phyloP scores from a whole-genome alignment of 1,140 invertebrate species.

The Drosophila tsacasi region DNA sequence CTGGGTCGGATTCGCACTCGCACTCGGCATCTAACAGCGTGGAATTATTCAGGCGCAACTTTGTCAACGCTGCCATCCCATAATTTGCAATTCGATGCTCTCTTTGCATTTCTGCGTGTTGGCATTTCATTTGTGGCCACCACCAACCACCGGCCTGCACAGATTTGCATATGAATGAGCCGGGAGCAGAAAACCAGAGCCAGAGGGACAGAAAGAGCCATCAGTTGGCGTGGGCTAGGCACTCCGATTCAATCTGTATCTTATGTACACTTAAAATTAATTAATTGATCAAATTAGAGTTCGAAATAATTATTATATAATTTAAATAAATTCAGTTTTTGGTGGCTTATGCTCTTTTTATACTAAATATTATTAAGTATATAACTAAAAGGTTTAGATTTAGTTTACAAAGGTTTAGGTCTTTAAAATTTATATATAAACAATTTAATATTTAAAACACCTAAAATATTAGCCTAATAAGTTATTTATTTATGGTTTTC shows the following conservation, averaged over 20 bases:
- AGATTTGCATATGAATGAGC: constrained; percentile 81
- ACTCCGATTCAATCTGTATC: constrained; percentile 24
- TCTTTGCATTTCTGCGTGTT: constrained; percentile 83
- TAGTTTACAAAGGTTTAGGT: too few species aligned
- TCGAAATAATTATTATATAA: too few species aligned
- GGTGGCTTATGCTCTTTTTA: background rate
- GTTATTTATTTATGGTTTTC: background rate
- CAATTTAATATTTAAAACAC: background rate
- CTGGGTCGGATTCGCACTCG: constrained; percentile 27
- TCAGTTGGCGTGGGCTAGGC: constrained; percentile 33
- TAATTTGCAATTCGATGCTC: constrained; percentile 82
- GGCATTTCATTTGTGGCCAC: constrained; percentile 80
- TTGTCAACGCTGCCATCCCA: constrained; percentile 55
- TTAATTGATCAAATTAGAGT: background rate
- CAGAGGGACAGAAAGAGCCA: constrained; percentile 20
- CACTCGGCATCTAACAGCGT: constrained; percentile 37
- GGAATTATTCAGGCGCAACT: constrained; percentile 62
- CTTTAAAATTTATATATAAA: too few species aligned
- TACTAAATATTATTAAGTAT: background rate
- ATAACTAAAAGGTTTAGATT: background rate
- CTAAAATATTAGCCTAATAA: background rate
- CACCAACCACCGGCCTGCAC: constrained; percentile 35
- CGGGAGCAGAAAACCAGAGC: constrained; percentile 9
- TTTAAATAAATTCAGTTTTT: background rate
- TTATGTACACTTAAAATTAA: constrained; percentile 2